These are phyloP conservation scores for Echiichthys vipera DNA, from an alignment of 2,797 vertebrate genomes.

Conservation along the genomic window DNA sequence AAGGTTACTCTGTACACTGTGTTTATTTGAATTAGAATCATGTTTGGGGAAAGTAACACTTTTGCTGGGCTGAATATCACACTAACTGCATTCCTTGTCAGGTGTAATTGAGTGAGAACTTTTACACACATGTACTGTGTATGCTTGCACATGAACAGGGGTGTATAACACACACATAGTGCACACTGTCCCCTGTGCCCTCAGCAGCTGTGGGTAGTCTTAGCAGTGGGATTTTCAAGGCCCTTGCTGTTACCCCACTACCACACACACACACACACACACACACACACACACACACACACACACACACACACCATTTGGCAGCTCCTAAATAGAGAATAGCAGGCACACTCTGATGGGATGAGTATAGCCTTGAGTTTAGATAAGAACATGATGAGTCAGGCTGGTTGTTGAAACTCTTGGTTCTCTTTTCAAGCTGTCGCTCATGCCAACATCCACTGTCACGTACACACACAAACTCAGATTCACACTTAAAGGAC, in stretches of 20 bases:
- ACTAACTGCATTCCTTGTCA: background rate
- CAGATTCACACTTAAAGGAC: background rate
- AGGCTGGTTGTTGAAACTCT: constrained; percentile 29
- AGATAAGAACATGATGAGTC: constrained; percentile 64
- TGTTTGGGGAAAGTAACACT: background rate
- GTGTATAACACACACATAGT: constrained; percentile 9
- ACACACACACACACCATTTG: constrained; percentile 31
- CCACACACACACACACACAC: constrained; percentile 13
- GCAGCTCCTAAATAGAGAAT: constrained; percentile 63
- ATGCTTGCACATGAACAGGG: constrained; percentile 9
- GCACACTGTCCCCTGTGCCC: constrained; percentile 62
- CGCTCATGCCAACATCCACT: background rate
- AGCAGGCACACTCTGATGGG: constrained; percentile 34
- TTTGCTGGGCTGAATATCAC: background rate
- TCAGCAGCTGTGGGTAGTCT: constrained; percentile 72
- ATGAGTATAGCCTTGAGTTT: constrained; percentile 56
- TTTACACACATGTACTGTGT: constrained; percentile 7
- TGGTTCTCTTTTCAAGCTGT: constrained; percentile 36
- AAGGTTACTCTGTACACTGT: background rate
- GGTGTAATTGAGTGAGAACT: constrained; percentile 14
- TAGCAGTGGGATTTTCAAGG: constrained; percentile 70
- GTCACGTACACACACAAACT: background rate
- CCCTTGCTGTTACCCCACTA: constrained; percentile 38
- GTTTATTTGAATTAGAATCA: background rate
- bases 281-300: constrained; percentile 16